These are phyloP conservation scores for Chloroceryle amazona DNA, from an alignment of 2,797 vertebrate genomes.

Conservation along the genomic window DNA sequence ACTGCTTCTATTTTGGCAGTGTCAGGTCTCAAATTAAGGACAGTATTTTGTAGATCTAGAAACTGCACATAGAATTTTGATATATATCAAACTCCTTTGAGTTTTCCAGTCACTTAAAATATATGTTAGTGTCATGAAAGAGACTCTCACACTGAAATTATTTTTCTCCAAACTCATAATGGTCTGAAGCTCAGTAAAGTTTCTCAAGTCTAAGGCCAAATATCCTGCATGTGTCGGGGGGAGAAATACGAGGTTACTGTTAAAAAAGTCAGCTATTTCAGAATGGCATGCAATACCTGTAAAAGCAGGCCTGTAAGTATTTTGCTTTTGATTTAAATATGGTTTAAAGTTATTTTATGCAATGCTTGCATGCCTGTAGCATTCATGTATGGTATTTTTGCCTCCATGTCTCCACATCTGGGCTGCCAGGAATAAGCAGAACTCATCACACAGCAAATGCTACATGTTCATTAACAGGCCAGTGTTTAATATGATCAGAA, in stretches of 20 bases:
- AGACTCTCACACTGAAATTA: not conserved
- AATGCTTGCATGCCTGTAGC: not conserved
- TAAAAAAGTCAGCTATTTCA: not conserved
- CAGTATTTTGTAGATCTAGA: not conserved
- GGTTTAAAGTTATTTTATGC: not conserved
- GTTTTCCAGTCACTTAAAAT: not conserved
- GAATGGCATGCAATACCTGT: not conserved
- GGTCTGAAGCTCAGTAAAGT: not conserved
- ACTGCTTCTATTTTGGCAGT: not conserved
- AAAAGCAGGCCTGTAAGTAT: not conserved
- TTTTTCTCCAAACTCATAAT: not conserved
- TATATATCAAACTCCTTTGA: not conserved
- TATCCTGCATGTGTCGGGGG: not conserved
- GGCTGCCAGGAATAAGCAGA: not conserved
- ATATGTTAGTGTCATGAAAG: not conserved
- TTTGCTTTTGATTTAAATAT: not conserved
- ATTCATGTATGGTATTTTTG: not conserved
- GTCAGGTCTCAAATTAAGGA: not conserved
- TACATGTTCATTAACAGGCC: not conserved
- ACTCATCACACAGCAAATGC: not conserved
- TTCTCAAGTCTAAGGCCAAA: not conserved
- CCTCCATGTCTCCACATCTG: not conserved
- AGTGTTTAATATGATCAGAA: not conserved
- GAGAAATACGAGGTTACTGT: rapidly evolving
- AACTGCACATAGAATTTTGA: not conserved